These are phyloP conservation scores for Micrasema longulum DNA, from an alignment of 1,140 invertebrate genomes.

Conservation along the genomic window DNA sequence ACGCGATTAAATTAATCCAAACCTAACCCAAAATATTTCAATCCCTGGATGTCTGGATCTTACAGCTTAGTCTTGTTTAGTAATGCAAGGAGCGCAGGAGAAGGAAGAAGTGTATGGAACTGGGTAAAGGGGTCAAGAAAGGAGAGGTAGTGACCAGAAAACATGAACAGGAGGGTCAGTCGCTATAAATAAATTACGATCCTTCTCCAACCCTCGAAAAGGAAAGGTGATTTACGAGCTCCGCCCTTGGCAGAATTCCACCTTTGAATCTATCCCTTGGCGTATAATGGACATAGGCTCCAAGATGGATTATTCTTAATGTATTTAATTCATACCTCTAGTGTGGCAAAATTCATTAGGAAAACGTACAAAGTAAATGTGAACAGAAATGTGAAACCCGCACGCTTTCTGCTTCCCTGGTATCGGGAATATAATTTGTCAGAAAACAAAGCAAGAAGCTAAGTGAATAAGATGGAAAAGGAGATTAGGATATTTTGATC, in stretches of 20 bases:
- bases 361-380: constrained; percentile 7
- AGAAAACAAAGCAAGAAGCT: no score
- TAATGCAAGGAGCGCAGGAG: neutral
- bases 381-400: constrained; percentile 1
- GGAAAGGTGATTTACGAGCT: constrained; percentile 27
- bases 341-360: constrained; percentile 23
- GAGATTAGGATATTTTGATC: no score
- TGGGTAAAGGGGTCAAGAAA: constrained; percentile 1
- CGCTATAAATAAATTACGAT: constrained; percentile 29
- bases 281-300: constrained; percentile 12
- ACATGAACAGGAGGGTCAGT: constrained; percentile 28
- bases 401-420: neutral
- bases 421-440: no score
- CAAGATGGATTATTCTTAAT: constrained; percentile 27
- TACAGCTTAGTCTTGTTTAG: neutral
- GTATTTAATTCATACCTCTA: constrained; percentile 11
- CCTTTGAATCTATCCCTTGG: constrained; percentile 10
- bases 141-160: constrained; percentile 20
- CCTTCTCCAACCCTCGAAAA: constrained; percentile 7
- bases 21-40: neutral
- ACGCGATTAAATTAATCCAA: constrained; percentile 4
- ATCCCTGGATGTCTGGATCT: neutral
- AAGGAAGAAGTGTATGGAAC: neutral
- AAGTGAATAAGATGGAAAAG: no score
- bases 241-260: constrained; percentile 1